Evolutionary conservation across 2,888 invertebrate species (phyloP), one percentile per base, ranked within the genome.

Genomic region (Gortyna flavago): DNA sequence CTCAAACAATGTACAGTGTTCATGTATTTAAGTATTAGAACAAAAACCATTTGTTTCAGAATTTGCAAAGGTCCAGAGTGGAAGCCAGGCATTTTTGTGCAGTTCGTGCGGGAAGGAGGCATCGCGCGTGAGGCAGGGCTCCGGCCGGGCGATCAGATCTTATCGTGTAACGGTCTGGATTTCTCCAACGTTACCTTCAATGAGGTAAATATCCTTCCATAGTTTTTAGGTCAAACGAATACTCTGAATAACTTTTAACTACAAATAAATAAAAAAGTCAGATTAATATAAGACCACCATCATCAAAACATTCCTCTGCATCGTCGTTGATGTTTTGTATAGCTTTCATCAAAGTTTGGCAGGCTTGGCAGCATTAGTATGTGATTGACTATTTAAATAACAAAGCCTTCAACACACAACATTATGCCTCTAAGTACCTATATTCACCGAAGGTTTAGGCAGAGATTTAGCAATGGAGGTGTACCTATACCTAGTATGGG

Each of bases 41-140:
- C 21, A 59, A 64, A 44, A 25, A 64, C 25, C 64, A 35, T 75
- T 86, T 86, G 74, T 95, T 96, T 13, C 93, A 98, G 98, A 87
- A 98, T 98, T 80, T 98, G 98, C 95, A 98, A 98, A 95, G 99
- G 99, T 13, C 98, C 98, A 9, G 98, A 98, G 85, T 98, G 98
- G 97, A 98, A 98, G 91, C 98, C 98, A 1, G 99, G 99, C 61
- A 98, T 99, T 88, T 99, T 98, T 93, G 98, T 99, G 62, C 98
- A 99, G 96, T 98, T 98, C 89, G 99, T 99, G 73, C 98, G 98
- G 92, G 98, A 98, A 87, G 98, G 98, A 44, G 99, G 99, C 66
- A 98, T 99, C 77, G 99, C 99, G 0, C 97, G 98, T 69, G 98
- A 99, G 89, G 98, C 98, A 2, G 99, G 99, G 0, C 95, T 99